phyloP scores from a whole-genome alignment of 2,113 vertebrate genomes.

The Euleptes europaea region DNA sequence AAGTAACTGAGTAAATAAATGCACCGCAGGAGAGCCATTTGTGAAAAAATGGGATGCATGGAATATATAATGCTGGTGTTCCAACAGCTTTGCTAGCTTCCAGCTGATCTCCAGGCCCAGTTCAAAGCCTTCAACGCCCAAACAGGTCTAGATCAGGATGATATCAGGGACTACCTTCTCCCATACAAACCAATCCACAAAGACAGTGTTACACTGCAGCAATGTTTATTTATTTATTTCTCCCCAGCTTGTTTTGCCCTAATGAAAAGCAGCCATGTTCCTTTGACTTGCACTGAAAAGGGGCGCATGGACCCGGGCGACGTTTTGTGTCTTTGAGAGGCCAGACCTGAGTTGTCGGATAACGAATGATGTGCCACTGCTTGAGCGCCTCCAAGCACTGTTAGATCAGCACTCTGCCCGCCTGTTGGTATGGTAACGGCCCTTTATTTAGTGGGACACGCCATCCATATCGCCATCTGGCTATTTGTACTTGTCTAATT shows the following conservation, averaged over 20 bases:
- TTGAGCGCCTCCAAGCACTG: conserved; percentile 56
- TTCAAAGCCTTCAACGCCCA: too few species aligned
- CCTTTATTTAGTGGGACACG: conserved; percentile 81
- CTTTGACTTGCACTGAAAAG: conserved; percentile 13
- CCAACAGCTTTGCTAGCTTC: too few species aligned
- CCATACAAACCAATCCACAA: neutral
- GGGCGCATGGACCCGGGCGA: neutral
- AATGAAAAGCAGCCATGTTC: neutral
- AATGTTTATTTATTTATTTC: neutral
- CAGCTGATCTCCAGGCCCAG: too few species aligned
- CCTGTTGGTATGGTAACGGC: conserved; percentile 80
- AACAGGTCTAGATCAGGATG: too few species aligned
- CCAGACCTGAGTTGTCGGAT: conserved; percentile 46
- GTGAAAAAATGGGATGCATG: too few species aligned
- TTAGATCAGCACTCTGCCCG: conserved; percentile 64
- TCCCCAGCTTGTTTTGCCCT: neutral
- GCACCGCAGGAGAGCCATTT: too few species aligned
- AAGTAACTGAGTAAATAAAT: too few species aligned
- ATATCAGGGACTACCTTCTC: too few species aligned
- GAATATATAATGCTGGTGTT: too few species aligned
- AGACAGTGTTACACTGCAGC: neutral
- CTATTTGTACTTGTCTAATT: conserved; percentile 98
- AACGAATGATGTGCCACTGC: conserved; percentile 68
- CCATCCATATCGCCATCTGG: conserved; percentile 73
- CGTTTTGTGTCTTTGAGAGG: neutral